Percentiles rank a stretch among this genome's conserved stretches.
phyloP scores from a whole-genome alignment of 2,888 invertebrate species.

The Thera britannica region DNA sequence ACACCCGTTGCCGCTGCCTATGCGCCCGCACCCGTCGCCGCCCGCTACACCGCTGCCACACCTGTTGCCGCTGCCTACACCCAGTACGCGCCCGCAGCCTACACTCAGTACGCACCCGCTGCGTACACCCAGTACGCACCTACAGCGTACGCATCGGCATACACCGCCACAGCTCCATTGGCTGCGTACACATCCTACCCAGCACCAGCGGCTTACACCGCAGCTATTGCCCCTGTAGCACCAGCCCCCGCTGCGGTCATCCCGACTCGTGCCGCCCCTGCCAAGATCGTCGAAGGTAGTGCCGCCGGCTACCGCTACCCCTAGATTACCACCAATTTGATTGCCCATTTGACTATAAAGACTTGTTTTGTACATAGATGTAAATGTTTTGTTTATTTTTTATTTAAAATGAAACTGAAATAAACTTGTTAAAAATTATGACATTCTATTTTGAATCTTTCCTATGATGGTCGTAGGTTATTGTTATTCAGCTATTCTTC shows the following conservation, averaged over 20 bases:
- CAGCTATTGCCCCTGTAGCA: constrained; percentile 33
- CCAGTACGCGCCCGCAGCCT: constrained; percentile 40
- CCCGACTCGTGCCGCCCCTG: constrained; percentile 86
- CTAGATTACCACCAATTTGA: constrained; percentile 56
- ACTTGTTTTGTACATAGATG: constrained; percentile 73
- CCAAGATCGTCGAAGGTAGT: constrained; percentile 84
- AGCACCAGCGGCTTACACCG: constrained; percentile 46
- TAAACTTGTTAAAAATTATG: constrained; percentile 32
- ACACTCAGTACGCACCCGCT: constrained; percentile 40
- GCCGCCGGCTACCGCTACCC: constrained; percentile 75
- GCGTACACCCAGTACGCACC: constrained; percentile 50
- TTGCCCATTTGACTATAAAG: constrained; percentile 61
- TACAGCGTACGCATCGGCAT: constrained; percentile 42
- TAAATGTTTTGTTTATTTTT: constrained; percentile 58
- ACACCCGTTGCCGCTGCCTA: constrained; percentile 46
- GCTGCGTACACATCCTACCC: constrained; percentile 36
- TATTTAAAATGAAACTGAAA: constrained; percentile 43
- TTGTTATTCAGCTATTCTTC: too few relatives aligned
- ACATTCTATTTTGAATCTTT: not conserved
- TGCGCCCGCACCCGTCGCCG: constrained; percentile 46
- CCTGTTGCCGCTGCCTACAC: constrained; percentile 46
- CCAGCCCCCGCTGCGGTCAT: constrained; percentile 56
- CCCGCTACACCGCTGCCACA: constrained; percentile 40
- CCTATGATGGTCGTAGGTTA: too few relatives aligned
- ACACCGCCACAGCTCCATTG: constrained; percentile 37